phyloP scores from a whole-genome alignment of 1,140 invertebrate genomes.

The Drosophila novamexicana region DNA sequence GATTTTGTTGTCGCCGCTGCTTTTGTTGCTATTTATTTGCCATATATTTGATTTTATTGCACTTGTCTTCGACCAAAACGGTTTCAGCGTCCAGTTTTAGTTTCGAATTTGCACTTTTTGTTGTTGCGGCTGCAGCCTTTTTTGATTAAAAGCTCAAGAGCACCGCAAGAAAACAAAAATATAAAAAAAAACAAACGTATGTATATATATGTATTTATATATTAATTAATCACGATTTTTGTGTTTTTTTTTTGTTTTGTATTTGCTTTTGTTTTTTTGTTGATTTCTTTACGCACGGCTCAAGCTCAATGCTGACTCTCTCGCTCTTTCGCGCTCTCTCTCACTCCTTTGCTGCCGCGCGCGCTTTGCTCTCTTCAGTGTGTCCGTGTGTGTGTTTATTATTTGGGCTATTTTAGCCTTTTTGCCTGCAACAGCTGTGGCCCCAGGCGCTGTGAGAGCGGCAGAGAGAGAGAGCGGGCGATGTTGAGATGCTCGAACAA shows the following conservation, averaged over 20 bases:
- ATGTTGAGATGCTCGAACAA: conserved; percentile 24
- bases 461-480: background rate
- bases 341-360: background rate
- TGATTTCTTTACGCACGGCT: conserved; percentile 49
- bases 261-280: conserved; percentile 25
- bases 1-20: conserved; percentile 47
- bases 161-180: conserved; percentile 5
- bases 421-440: conserved; percentile 40
- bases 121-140: conserved; percentile 46
- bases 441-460: conserved; percentile 10
- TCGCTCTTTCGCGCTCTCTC: background rate
- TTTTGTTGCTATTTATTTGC: conserved; percentile 41
- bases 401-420: conserved; percentile 41
- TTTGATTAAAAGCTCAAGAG: conserved; percentile 43
- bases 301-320: conserved; percentile 27
- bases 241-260: conserved; percentile 15
- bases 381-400: conserved; percentile 19
- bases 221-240: conserved; percentile 28
- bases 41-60: conserved; percentile 58
- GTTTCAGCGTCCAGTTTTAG: conserved; percentile 21
- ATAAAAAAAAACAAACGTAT: conserved; percentile 1
- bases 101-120: conserved; percentile 25
- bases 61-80: conserved; percentile 52
- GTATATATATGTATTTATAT: conserved; percentile 3
- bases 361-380: conserved; percentile 1